Conservation (phyloP, 2,888 invertebrate species). For the Microchrysa polita region DNA sequence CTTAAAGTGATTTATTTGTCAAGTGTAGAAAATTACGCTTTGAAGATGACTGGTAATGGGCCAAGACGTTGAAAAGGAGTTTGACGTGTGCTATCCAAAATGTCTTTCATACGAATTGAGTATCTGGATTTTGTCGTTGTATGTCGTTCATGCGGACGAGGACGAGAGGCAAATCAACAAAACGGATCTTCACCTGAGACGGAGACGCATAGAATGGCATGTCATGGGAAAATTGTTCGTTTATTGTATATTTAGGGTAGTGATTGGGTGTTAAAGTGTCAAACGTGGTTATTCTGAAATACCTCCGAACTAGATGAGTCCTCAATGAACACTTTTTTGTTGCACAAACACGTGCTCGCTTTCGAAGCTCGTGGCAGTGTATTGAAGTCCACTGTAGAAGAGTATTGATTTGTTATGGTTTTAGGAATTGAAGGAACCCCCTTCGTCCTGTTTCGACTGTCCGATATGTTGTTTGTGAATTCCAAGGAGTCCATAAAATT, state of each 20-base stretch:
- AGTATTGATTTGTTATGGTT: too few relatives aligned
- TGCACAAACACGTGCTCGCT: too few relatives aligned
- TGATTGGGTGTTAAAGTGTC: neutral
- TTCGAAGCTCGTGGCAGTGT: too few relatives aligned
- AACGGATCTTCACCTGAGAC: slow-evolving; percentile 18
- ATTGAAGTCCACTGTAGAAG: too few relatives aligned
- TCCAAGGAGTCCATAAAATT: too few relatives aligned
- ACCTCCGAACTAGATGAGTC: too few relatives aligned
- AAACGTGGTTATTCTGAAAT: too few relatives aligned
- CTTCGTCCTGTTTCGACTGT: too few relatives aligned
- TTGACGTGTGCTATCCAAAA: neutral
- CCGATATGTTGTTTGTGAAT: too few relatives aligned
- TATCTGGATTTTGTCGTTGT: slow-evolving; percentile 23
- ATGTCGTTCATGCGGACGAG: neutral
- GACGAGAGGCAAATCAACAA: neutral
- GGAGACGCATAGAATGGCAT: neutral
- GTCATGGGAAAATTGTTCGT: neutral
- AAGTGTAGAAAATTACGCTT: slow-evolving; percentile 40
- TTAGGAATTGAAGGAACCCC: too few relatives aligned
- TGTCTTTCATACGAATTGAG: neutral
- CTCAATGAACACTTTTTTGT: too few relatives aligned
- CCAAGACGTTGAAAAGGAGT: neutral
- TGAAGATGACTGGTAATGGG: slow-evolving; percentile 36
- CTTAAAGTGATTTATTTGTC: slow-evolving; percentile 43
- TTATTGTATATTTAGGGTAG: neutral